Evolutionary conservation across 2,797 vertebrate genomes (phyloP), one percentile per base, ranked within the genome.

Genomic region (Gobionotothen gibberifrons): DNA sequence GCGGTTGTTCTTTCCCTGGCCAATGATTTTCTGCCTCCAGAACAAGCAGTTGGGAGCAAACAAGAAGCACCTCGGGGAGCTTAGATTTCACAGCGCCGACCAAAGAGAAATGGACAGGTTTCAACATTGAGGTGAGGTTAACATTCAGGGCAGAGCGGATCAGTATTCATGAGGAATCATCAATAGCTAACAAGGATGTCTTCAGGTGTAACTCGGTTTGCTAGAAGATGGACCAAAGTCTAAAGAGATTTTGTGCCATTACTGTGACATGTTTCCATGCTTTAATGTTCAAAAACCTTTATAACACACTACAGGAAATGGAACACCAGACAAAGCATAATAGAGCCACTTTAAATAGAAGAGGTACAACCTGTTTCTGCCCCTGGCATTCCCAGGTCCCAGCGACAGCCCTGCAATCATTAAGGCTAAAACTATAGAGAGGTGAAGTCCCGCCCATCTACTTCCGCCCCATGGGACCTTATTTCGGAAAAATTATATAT

Each of bases 21-120:
- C 66, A 69, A 74, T 58, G 44, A 75, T 83, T 84, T 84, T 47
- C 57, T 74, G 74, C 68, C 69, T 79, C 26, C 21, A 71, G 68
- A 85, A 79, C 61, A 80, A 78, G 73, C 62, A 75, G 47, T 43
- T 51, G 42, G 63, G 61, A 60, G 44, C 39, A 48, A 75, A 84
- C 29, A 26, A 69, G 36, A 74, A 21, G n/a, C 61, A 65, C 81
- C 58, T 52, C 43, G 46, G 67, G 70, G 59, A 73, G 54, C 49
- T 72, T 48, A 15, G 68, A 62, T 81, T 83, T 82, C 48, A 60
- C 53, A 19, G 76, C 52, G 14, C 26, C 3, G 4, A 64, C 71
- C 66, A 73, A 78, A 76, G 48, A 49, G 51, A 59, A 67, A 60
- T 19, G 26, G 44, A 48, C 17, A 3, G 21, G 32, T 70, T 75